Conservation (phyloP, 2,888 invertebrate species). For the Andrena fulva region DNA sequence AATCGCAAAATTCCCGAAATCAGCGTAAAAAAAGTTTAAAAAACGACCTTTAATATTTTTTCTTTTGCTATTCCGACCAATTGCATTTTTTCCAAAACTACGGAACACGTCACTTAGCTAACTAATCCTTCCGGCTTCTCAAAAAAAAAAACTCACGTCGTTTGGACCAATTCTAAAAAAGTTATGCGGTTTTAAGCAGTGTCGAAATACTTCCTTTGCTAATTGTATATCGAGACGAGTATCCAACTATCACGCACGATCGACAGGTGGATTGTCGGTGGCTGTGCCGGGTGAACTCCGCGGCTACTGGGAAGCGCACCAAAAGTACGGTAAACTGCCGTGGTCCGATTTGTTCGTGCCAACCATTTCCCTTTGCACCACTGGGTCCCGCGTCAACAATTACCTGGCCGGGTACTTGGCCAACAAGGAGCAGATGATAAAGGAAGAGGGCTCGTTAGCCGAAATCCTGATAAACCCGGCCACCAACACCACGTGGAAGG, state of each 20-base stretch:
- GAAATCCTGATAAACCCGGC: slow-evolving; percentile 82
- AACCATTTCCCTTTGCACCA: slow-evolving; percentile 90
- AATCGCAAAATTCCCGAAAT: too few relatives aligned
- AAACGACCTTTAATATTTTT: too few relatives aligned
- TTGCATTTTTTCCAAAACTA: too few relatives aligned
- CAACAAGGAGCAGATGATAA: slow-evolving; percentile 86
- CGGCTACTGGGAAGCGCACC: slow-evolving; percentile 93
- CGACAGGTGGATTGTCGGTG: slow-evolving; percentile 88
- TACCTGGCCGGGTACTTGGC: slow-evolving; percentile 88
- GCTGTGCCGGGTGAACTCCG: slow-evolving; percentile 96
- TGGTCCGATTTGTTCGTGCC: slow-evolving; percentile 94
- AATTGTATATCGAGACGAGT: too few relatives aligned
- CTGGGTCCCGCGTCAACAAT: slow-evolving; percentile 90
- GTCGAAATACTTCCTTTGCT: too few relatives aligned
- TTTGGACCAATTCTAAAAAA: too few relatives aligned
- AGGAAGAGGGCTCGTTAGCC: slow-evolving; percentile 87
- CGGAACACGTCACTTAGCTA: too few relatives aligned
- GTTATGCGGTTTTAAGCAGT: too few relatives aligned
- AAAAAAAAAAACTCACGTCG: too few relatives aligned
- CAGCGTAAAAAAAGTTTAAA: too few relatives aligned
- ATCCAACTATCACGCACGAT: background rate
- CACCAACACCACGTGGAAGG: slow-evolving; percentile 78
- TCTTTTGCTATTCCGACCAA: too few relatives aligned
- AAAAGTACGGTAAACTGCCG: slow-evolving; percentile 90
- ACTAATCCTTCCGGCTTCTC: too few relatives aligned